Evolutionary conservation across 2,888 invertebrate genomes (phyloP).

Genomic region (Troides helena): DNA sequence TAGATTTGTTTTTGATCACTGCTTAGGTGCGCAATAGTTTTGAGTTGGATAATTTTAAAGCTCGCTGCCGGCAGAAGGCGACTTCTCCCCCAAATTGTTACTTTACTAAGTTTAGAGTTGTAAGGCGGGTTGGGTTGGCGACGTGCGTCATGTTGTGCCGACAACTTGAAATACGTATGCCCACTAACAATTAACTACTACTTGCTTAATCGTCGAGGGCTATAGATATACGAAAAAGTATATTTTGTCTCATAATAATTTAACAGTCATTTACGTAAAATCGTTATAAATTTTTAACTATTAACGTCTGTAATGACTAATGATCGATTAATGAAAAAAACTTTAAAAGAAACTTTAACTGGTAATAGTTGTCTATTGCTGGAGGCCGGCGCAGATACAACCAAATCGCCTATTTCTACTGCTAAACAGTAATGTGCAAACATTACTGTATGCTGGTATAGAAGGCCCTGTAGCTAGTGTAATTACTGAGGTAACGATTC

Average conservation of each 20-base stretch:
- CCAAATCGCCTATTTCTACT: too few relatives aligned
- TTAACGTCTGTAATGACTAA: background rate
- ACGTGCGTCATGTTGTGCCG: slow-evolving; percentile 68
- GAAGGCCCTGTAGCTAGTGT: too few relatives aligned
- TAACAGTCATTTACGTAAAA: background rate
- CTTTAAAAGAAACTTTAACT: too few relatives aligned
- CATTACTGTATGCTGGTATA: too few relatives aligned
- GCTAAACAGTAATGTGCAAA: too few relatives aligned
- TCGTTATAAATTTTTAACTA: background rate
- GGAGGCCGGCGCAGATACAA: too few relatives aligned
- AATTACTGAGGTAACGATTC: too few relatives aligned
- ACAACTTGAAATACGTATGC: slow-evolving; percentile 71
- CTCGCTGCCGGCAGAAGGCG: slow-evolving; percentile 45
- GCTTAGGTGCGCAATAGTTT: slow-evolving; percentile 48
- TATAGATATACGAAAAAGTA: slow-evolving; percentile 3
- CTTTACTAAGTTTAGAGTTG: slow-evolving; percentile 59
- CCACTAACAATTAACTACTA: slow-evolving; percentile 46
- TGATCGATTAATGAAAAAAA: background rate
- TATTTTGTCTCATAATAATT: slow-evolving; percentile 2
- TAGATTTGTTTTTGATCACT: slow-evolving; percentile 37
- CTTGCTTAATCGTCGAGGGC: slow-evolving; percentile 8
- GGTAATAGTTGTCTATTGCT: too few relatives aligned
- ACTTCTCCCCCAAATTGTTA: slow-evolving; percentile 67
- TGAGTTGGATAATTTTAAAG: slow-evolving; percentile 45
- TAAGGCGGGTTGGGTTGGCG: slow-evolving; percentile 46